phyloP scores from a whole-genome alignment of 2,888 invertebrate species.

The Hesperia comma region DNA sequence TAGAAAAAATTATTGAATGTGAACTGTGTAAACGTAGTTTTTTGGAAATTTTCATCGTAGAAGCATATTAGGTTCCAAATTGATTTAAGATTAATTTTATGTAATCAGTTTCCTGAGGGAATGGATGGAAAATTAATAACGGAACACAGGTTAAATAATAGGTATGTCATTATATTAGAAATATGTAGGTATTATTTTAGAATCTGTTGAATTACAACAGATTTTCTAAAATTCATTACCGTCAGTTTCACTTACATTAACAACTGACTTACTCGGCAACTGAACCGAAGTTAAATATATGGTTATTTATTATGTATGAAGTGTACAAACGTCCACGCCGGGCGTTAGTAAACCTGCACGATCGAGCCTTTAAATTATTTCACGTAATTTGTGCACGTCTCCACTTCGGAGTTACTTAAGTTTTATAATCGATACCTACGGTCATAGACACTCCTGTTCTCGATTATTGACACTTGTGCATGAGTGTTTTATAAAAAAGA shows the following conservation, averaged over 20 bases:
- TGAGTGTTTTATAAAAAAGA: background rate
- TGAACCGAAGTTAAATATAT: conserved; percentile 32
- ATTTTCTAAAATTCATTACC: background rate
- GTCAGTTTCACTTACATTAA: conserved; percentile 42
- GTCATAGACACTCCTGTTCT: conserved; percentile 1
- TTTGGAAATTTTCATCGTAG: no score
- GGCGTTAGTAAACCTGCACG: conserved; percentile 31
- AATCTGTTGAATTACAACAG: no score
- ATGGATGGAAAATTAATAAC: no score
- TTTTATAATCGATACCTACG: conserved; percentile 5
- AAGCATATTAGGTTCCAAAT: no score
- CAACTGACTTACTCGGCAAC: conserved; percentile 41
- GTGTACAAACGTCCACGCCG: conserved; percentile 30
- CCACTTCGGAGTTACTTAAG: conserved; percentile 14
- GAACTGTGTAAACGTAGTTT: no score
- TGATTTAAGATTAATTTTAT: no score
- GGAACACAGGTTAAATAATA: no score
- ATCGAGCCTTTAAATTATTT: conserved; percentile 32
- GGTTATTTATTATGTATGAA: conserved; percentile 36
- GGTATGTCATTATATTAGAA: no score
- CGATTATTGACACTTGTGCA: conserved; percentile 1
- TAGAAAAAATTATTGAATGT: no score
- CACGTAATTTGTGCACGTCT: conserved; percentile 33
- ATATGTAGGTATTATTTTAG: no score
- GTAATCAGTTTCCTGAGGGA: no score